Evolutionary conservation across 92 coral and sea anemone genomes (phyloP).

Genomic region (Plumapathes pennacea): DNA sequence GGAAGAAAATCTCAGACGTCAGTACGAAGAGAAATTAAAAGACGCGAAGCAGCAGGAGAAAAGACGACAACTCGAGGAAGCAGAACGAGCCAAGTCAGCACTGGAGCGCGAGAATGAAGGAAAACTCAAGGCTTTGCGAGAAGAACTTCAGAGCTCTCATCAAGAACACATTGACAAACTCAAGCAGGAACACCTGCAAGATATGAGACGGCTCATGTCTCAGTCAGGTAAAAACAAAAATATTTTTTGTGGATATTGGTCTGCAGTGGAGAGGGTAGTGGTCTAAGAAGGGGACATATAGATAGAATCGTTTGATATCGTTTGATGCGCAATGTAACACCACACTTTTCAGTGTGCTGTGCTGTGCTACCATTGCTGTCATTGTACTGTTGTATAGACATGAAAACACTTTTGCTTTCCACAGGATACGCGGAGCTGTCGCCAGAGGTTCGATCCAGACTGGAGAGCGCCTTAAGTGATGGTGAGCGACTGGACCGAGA

Average conservation of each 20-base stretch:
- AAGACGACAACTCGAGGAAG: constrained; percentile 48
- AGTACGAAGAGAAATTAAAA: constrained; percentile 54
- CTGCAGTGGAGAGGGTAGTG: no score
- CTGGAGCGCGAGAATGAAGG: constrained; percentile 55
- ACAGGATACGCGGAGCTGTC: no score
- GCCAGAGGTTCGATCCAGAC: constrained; percentile 68
- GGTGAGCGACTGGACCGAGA: constrained; percentile 67
- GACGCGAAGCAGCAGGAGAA: constrained; percentile 63
- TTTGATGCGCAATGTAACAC: no score
- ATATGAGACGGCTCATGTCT: constrained; percentile 60
- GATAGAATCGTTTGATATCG: no score
- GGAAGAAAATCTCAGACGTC: constrained; percentile 79
- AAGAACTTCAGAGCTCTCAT: constrained; percentile 58
- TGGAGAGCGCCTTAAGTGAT: constrained; percentile 63
- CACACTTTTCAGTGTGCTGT: no score
- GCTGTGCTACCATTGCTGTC: no score
- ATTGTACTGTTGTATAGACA: no score
- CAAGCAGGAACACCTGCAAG: constrained; percentile 82
- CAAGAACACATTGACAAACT: constrained; percentile 65
- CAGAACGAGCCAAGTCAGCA: constrained; percentile 30
- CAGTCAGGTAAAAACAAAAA: constrained; percentile 58
- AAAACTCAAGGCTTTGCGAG: constrained; percentile 48
- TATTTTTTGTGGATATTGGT: no score
- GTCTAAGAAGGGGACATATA: no score
- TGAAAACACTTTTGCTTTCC: no score